These are phyloP conservation scores for Helobdella robusta DNA, from an alignment of 2,888 invertebrate species.

Conservation along the genomic window DNA sequence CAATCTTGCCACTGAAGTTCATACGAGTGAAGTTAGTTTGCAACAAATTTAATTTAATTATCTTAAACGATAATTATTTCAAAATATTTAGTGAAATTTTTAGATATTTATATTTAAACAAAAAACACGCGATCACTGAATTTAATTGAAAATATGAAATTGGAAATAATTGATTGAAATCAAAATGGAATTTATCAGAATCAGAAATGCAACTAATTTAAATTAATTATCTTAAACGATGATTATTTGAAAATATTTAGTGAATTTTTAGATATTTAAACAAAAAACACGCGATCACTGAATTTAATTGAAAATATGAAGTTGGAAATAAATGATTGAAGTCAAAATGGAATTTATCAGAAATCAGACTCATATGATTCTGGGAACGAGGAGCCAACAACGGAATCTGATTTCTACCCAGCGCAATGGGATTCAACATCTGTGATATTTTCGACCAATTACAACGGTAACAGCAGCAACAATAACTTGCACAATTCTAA, in stretches of 20 bases:
- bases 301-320: too few relatives aligned
- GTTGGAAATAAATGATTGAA: too few relatives aligned
- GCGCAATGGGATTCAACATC: not conserved
- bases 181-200: too few relatives aligned
- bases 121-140: too few relatives aligned
- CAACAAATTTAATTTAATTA: not conserved
- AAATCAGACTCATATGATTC: conserved; percentile 81
- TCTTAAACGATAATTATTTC: not conserved
- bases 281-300: too few relatives aligned
- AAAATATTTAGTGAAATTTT: not conserved
- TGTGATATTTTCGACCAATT: not conserved
- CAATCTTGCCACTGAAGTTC: conserved; percentile 41
- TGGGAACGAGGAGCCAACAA: conserved; percentile 77
- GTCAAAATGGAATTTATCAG: too few relatives aligned
- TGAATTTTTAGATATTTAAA: too few relatives aligned
- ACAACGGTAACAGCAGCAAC: not conserved
- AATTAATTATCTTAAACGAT: too few relatives aligned
- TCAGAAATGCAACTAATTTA: too few relatives aligned
- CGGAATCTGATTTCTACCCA: not conserved
- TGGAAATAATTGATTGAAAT: too few relatives aligned
- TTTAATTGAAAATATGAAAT: too few relatives aligned
- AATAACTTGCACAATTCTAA: conserved; percentile 45
- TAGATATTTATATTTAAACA: not conserved
- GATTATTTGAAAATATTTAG: too few relatives aligned
- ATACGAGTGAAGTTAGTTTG: not conserved